These are phyloP conservation scores for Nemopilema nomurai DNA, from an alignment of 30 jellyfish, hydroid and myxozoan species.

Conservation along the genomic window DNA sequence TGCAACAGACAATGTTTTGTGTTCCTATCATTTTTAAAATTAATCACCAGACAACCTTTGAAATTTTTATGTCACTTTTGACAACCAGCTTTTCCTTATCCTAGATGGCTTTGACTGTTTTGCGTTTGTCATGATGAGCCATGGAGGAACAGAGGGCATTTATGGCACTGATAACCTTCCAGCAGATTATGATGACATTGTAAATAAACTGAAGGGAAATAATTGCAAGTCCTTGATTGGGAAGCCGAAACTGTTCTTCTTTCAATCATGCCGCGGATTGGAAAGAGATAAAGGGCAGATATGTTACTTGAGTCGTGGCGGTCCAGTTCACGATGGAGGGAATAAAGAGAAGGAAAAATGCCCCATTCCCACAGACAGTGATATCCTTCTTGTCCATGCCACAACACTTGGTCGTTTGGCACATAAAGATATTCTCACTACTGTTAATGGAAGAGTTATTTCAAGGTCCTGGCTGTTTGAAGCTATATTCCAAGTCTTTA, in stretches of 20 bases:
- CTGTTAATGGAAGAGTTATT: not conserved
- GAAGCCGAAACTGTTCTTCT: constrained; percentile 60
- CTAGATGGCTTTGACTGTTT: constrained; percentile 58
- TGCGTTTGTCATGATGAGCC: constrained; percentile 61
- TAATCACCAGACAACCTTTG: no score
- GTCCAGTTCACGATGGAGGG: not conserved
- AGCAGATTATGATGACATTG: constrained; percentile 16
- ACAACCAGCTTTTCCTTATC: not conserved
- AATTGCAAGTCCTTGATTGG: constrained; percentile 46
- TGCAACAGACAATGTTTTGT: no score
- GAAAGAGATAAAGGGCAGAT: constrained; percentile 36
- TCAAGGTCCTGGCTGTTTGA: constrained; percentile 64
- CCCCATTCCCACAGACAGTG: constrained; percentile 65
- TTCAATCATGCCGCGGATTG: constrained; percentile 75
- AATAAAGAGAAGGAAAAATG: not conserved
- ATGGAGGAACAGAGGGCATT: constrained; percentile 59
- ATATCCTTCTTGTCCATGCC: constrained; percentile 44
- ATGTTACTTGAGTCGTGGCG: constrained; percentile 23
- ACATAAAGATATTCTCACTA: constrained; percentile 1
- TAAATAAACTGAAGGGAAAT: constrained; percentile 43
- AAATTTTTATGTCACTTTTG: not conserved
- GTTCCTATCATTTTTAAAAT: not conserved
- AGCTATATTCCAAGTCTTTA: constrained; percentile 44
- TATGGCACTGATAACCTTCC: constrained; percentile 54
- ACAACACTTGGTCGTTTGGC: constrained; percentile 64